phyloP scores from a whole-genome alignment of 2,113 vertebrate genomes.

The Collichthys lucidus region DNA sequence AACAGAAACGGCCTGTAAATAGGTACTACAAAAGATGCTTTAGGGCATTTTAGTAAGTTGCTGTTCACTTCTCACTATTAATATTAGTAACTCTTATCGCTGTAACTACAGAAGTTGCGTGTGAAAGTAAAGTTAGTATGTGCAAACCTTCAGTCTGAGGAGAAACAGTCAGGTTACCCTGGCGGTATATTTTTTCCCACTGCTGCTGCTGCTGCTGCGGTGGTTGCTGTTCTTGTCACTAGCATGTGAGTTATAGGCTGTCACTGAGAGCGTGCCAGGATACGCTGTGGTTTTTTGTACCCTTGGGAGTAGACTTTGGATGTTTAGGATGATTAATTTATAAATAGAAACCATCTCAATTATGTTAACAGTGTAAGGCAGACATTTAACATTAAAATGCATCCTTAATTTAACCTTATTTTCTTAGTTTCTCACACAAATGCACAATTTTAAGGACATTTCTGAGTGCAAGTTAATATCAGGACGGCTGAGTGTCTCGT shows the following conservation, averaged over 20 bases:
- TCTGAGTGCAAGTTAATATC: background rate
- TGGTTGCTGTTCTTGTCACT: slow-evolving; percentile 49
- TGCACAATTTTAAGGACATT: background rate
- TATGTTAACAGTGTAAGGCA: background rate
- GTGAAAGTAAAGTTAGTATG: slow-evolving; percentile 29
- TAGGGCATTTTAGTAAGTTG: background rate
- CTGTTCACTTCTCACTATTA: background rate
- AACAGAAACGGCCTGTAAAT: background rate
- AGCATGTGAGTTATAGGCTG: slow-evolving; percentile 63
- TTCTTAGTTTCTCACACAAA: background rate
- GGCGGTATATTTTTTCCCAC: slow-evolving; percentile 40
- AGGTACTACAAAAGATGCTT: background rate
- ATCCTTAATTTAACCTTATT: background rate
- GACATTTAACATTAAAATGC: background rate
- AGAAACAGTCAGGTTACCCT: slow-evolving; percentile 29
- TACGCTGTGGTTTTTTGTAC: slow-evolving; percentile 17
- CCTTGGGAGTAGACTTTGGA: slow-evolving; percentile 64
- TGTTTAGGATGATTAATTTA: slow-evolving; percentile 56
- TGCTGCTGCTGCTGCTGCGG: slow-evolving; percentile 26
- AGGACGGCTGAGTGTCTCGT: background rate
- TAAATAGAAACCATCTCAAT: slow-evolving; percentile 36
- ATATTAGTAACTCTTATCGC: slow-evolving; percentile 6
- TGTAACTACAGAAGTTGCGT: slow-evolving; percentile 39
- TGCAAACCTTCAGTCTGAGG: slow-evolving; percentile 9
- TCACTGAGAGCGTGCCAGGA: slow-evolving; percentile 15